Evolutionary conservation across 1,140 invertebrate genomes (phyloP), one percentile per base, ranked within the genome.

Genomic region (Zophobas morio): DNA sequence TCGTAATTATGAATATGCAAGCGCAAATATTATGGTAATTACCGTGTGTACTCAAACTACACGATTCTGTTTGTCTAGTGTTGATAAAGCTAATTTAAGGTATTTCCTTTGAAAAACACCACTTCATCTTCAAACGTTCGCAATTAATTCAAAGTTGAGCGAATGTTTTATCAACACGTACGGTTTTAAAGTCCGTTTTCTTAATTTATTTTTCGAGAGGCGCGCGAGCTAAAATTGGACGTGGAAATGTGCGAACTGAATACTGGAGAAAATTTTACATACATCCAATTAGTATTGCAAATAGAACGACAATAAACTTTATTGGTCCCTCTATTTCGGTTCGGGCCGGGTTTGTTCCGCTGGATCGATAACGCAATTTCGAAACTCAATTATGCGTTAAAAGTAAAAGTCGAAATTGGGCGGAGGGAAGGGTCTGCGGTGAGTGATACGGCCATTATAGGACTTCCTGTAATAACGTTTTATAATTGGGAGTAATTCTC

Each of bases 11-110:
- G 56, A 60, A 60, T 60, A 60, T 60, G 56, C 56, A 60, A 60
- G 56, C 37, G 56, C 56, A 60, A 60, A 60, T 60, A 60, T 60
- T 60, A 60, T 60, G 56, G 56, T 60, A 60, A 60, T 60, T 60
- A 60, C 36, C 34, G 6, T 60, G 34, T 60, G 8, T 35, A 35
- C 36, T 20, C 56, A 60, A 39, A 60, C 36, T 60, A 37, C 56
- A 36, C 56, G 56, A 60, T 60, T 60, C 36, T 60, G 56, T 60
- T 60, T 60, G 35, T 54, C 33, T 34, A 60, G 6, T 39, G 56
- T 39, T 36, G 56, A 36, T 35, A 37, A 39, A 60, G 37, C 36
- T 37, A 60, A 60, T 37, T 60, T 60, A 36, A 60, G 8, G 56
- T 60, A 60, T 60, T 60, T 60, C 56, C 56, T 60, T 60, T 35